phyloP scores from a whole-genome alignment of 2,888 invertebrate species.

The Caradrina kadenii region DNA sequence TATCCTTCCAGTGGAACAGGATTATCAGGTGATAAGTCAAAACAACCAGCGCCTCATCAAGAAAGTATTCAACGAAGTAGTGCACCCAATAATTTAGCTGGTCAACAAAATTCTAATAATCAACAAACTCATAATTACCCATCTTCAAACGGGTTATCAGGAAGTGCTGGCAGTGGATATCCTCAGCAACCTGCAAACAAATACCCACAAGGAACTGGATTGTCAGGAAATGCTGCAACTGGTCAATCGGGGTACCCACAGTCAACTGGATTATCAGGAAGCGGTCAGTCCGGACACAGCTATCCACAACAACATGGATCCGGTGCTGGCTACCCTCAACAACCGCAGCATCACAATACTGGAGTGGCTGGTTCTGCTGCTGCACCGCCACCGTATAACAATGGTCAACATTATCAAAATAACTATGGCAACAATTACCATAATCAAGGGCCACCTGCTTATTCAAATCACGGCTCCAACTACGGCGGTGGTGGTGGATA shows the following conservation, averaged over 20 bases:
- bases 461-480: slow-evolving; percentile 72
- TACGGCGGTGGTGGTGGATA: slow-evolving; percentile 71
- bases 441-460: slow-evolving; percentile 80
- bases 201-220: slow-evolving; percentile 61
- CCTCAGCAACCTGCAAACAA: slow-evolving; percentile 68
- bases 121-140: slow-evolving; percentile 80
- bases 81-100: slow-evolving; percentile 71
- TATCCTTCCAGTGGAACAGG: slow-evolving; percentile 84
- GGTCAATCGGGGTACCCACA: slow-evolving; percentile 67
- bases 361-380: slow-evolving; percentile 69
- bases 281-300: slow-evolving; percentile 56
- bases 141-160: slow-evolving; percentile 81
- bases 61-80: slow-evolving; percentile 81
- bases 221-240: slow-evolving; percentile 43
- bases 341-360: slow-evolving; percentile 63
- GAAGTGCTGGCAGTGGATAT: slow-evolving; percentile 72
- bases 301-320: slow-evolving; percentile 68
- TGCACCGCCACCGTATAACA: slow-evolving; percentile 75
- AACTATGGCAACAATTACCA: slow-evolving; percentile 77
- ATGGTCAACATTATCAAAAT: slow-evolving; percentile 59
- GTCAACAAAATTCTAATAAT: slow-evolving; percentile 70
- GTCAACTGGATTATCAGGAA: slow-evolving; percentile 60
- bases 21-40: slow-evolving; percentile 78
- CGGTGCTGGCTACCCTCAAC: slow-evolving; percentile 60
- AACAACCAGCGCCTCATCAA: slow-evolving; percentile 75